Conservation (phyloP, 2,888 invertebrate species). For the Archips crataeganus region DNA sequence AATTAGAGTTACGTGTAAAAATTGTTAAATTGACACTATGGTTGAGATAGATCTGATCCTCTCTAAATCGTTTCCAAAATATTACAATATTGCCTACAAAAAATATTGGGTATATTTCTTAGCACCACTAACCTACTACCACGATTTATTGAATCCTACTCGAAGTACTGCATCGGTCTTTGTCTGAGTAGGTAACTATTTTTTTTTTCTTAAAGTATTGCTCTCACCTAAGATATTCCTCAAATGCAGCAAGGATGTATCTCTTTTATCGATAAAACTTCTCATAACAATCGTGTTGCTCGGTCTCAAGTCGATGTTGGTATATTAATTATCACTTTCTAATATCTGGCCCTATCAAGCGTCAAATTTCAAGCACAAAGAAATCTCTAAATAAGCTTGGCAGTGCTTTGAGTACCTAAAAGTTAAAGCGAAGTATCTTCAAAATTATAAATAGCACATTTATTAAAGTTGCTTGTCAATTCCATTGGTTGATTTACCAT, state of each 20-base stretch:
- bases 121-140: slow-evolving; percentile 76
- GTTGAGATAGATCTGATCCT: slow-evolving; percentile 66
- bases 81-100: slow-evolving; percentile 78
- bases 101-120: slow-evolving; percentile 74
- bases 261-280: neutral
- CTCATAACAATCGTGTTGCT: neutral
- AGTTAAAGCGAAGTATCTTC: neutral
- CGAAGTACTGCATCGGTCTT: slow-evolving; percentile 21
- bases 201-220: neutral
- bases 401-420: neutral
- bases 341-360: neutral
- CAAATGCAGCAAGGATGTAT: neutral
- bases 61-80: slow-evolving; percentile 76
- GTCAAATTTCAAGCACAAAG: neutral
- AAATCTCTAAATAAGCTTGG: neutral
- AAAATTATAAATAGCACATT: neutral
- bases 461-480: slow-evolving; percentile 44
- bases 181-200: neutral
- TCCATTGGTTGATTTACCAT: slow-evolving; percentile 43
- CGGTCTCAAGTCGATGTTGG: neutral
- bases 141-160: slow-evolving; percentile 3
- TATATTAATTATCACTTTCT: neutral
- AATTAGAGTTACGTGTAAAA: neutral
- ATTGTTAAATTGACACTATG: slow-evolving; percentile 72
- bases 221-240: neutral